Conservation (phyloP, 1,140 invertebrate species). For the Maniola jurtina region DNA sequence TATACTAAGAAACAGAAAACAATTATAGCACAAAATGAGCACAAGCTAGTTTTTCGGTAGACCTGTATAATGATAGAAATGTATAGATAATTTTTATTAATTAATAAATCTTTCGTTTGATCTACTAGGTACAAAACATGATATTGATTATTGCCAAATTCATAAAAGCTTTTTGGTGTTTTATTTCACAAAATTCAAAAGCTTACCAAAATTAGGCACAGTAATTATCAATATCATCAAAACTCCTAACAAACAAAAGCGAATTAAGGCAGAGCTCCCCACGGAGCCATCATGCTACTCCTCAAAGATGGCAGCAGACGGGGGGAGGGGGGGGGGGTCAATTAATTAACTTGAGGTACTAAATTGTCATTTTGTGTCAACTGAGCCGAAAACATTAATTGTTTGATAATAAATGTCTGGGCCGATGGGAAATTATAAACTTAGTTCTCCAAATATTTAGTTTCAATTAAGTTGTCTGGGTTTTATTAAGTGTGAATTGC, state of each 20-base stretch:
- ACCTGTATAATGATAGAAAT: too few species aligned
- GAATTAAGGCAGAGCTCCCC: background rate
- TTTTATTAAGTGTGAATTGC: background rate
- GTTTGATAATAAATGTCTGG: background rate
- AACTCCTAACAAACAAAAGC: background rate
- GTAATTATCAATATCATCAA: background rate
- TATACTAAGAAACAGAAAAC: too few species aligned
- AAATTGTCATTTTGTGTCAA: constrained; percentile 4
- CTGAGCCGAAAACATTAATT: constrained; percentile 1
- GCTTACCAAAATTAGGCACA: background rate
- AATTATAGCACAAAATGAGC: too few species aligned
- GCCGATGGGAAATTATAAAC: background rate
- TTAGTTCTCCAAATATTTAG: background rate
- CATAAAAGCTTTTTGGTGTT: too few species aligned
- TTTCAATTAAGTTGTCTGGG: background rate
- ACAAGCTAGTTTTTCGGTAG: too few species aligned
- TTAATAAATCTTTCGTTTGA: too few species aligned
- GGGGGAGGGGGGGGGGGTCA: background rate
- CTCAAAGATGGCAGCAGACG: background rate
- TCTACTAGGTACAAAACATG: too few species aligned
- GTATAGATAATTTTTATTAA: too few species aligned
- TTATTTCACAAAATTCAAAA: too few species aligned
- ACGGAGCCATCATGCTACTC: background rate
- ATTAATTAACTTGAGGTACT: constrained; percentile 3
- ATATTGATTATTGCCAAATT: too few species aligned